These are phyloP conservation scores for Ectropis crepuscularia DNA, from an alignment of 2,888 invertebrate species.

Conservation along the genomic window DNA sequence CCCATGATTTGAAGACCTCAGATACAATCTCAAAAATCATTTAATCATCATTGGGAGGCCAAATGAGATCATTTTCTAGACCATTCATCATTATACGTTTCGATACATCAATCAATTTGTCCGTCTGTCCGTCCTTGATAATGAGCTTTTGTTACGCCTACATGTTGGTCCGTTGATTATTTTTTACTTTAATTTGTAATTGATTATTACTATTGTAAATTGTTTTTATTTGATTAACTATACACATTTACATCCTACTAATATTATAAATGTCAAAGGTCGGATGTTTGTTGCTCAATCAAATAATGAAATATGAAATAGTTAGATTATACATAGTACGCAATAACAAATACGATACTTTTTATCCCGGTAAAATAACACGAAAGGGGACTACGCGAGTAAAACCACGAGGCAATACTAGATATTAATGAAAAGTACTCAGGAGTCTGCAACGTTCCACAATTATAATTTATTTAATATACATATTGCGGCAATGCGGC, in stretches of 20 bases:
- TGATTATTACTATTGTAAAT: constrained; percentile 17
- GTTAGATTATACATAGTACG: too few relatives aligned
- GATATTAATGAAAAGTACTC: too few relatives aligned
- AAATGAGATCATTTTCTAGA: constrained; percentile 72
- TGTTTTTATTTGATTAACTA: not conserved
- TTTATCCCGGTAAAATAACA: too few relatives aligned
- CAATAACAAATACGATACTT: too few relatives aligned
- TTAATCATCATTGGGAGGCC: constrained; percentile 62
- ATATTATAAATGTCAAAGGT: too few relatives aligned
- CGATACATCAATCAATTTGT: constrained; percentile 78
- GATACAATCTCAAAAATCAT: constrained; percentile 43
- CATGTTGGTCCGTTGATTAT: constrained; percentile 40
- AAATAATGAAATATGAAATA: too few relatives aligned
- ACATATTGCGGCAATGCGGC: too few relatives aligned
- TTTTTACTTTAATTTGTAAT: constrained; percentile 31
- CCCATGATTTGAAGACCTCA: constrained; percentile 2
- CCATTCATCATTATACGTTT: constrained; percentile 65
- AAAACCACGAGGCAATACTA: too few relatives aligned
- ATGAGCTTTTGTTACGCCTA: constrained; percentile 51
- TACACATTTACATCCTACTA: not conserved
- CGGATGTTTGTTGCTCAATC: too few relatives aligned
- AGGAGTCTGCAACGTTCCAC: too few relatives aligned
- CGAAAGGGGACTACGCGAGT: too few relatives aligned
- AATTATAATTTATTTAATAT: too few relatives aligned
- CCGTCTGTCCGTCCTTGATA: constrained; percentile 47